Evolutionary conservation across 1,140 invertebrate species (phyloP), one percentile per base, ranked within the genome.

Genomic region (Parasteatoda tepidariorum): DNA sequence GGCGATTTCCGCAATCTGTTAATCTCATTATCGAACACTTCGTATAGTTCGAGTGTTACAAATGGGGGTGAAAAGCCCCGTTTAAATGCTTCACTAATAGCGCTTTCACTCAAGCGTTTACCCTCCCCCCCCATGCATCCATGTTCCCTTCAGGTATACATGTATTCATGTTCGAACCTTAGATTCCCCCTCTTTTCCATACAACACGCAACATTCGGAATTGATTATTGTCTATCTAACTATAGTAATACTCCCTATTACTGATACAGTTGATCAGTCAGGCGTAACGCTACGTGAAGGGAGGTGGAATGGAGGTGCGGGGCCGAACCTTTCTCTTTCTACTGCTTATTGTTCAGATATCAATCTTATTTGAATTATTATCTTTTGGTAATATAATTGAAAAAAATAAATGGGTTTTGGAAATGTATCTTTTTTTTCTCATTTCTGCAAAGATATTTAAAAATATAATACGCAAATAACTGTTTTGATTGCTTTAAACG

Each of bases 31-130:
- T 79, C 62, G 64, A 68, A 59, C 64, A 68, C 62, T 24, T 59
- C 24, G 26, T 78, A 78, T 78, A 59, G n/a, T 55, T 78, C 74
- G 34, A 75, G 73, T 75, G 73, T 75, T 75, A 75, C 73, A 75
- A 26, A 55, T 24, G 18, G 33, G 38, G 38, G 59, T 24, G 75
- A 24, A n/a, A 33, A 22, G 18, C 28, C n/a, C 57, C 41, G 64
- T 59, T 79, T 79, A 79, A 79, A 79, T 79, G 64, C 76, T 31
- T 34, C 28, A 18, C 74, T 78, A 78, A 78, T 78, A 78, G 74
- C 64, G 64, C 76, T 68, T 79, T 68, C 54, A 67, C 48, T 79
- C 48, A 30, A 28, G 9, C 28, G 24, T 26, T 26, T n/a, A n/a
- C n/a, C 57, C 57, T 2, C 57, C 57, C 24, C 33, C 33, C 33